A percentile compares a stretch with the other conserved stretches of the same genome.
These are phyloP conservation scores for Aethes cnicana DNA, from an alignment of 2,888 invertebrate species.

Conservation along the genomic window DNA sequence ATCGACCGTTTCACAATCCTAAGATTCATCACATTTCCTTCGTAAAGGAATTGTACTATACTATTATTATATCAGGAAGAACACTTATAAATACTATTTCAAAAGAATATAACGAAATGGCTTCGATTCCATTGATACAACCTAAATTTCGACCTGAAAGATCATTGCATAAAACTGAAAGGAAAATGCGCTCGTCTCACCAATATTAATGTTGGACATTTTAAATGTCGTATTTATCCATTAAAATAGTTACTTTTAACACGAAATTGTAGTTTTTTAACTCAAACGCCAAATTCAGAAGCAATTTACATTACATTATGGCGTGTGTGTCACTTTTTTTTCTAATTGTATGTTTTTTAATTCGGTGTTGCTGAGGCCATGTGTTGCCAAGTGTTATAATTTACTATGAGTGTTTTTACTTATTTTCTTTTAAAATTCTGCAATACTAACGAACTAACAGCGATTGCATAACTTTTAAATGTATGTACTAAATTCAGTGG, in stretches of 20 bases:
- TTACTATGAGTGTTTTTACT: no score
- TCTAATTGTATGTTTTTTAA: conserved; percentile 58
- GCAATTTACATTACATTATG: conserved; percentile 83
- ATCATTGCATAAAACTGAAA: conserved; percentile 43
- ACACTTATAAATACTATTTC: conserved; percentile 53
- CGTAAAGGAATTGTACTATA: conserved; percentile 40
- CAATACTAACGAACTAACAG: no score
- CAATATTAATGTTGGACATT: conserved; percentile 73
- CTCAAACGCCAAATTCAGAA: conserved; percentile 79
- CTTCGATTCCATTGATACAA: conserved; percentile 76
- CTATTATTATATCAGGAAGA: conserved; percentile 45
- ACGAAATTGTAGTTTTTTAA: conserved; percentile 69
- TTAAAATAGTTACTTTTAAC: conserved; percentile 57
- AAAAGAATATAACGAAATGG: conserved; percentile 70
- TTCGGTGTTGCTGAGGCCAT: conserved; percentile 47
- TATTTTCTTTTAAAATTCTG: no score
- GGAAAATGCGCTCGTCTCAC: conserved; percentile 52
- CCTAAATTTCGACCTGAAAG: conserved; percentile 62
- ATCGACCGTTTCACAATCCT: conserved; percentile 50
- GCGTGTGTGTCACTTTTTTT: conserved; percentile 81
- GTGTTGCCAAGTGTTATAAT: conserved; percentile 27
- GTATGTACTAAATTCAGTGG: not conserved
- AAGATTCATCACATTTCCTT: conserved; percentile 42
- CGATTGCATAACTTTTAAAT: no score
- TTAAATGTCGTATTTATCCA: conserved; percentile 67